Evolutionary conservation across 2,113 vertebrate species (phyloP), one percentile per base, ranked within the genome.

Genomic region (Caranx ignobilis): DNA sequence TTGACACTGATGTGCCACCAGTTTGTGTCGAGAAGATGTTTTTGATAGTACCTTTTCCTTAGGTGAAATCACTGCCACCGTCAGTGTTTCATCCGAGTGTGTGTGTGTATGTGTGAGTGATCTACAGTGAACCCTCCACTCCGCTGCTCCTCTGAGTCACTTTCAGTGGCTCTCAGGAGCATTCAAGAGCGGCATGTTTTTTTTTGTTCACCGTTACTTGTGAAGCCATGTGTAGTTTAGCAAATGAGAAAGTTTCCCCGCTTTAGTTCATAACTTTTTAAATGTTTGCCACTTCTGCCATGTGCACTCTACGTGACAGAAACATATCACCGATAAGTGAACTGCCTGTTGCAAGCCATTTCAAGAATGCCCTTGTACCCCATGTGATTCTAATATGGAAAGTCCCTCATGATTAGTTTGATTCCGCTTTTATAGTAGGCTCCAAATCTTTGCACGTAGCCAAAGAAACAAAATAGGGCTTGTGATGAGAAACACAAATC

Each of bases 361-460:
- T 85, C 62, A 61, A 81, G 67, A 79, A 63, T 85, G 62, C 62
- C 67, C 59, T 55, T 39, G 0, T 35, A 69, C 85, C 73, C 71
- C 82, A 81, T 91, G 90, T 88, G 88, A 89, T 80, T 84, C 62
- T 73, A 59, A 82, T 81, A 32, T 66, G 77, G 89, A 85, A 90
- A 90, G 86, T 89, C 91, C 90, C 86, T 57, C 21, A 18, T 79
- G 63, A 64, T 70, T 88, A 67, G 81, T 83, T 68, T 16, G 47
- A 83, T 84, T 90, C 71, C 1, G 11, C 62, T 82, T 81, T 21
- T 26, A 84, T 54, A 81, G 63, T 47, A 56, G 9, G 18, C 56
- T 77, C 87, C 45, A 86, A 82, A 68, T 91, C 75, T 78, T 47
- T 48, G 74, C 66, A 77, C 47, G 10, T 35, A 65, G 9, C 62